Base-by-base conservation (phyloP, 2,888 invertebrate species). In the Yponomeuta cagnagella region DNA sequence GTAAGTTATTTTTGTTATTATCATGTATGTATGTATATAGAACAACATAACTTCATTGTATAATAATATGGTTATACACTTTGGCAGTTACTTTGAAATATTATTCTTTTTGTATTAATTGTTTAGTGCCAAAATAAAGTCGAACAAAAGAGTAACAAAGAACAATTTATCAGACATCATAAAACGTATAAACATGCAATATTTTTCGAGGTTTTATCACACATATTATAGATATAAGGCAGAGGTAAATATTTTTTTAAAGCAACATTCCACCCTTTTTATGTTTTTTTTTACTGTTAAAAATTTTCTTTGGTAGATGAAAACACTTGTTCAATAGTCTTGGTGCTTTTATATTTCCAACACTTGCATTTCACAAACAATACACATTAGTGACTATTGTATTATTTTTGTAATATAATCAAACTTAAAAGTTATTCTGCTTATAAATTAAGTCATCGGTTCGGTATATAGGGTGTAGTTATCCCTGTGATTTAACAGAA, bases 401-500 rank as follows among this genome's bases (percentile, higher is more conserved):
- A 48, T 31, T 69, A 66, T 58, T 10, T 58, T 69, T 31, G 31
- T 43, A 12, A 43, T 71, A 48, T 31, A 58, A 65, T 52, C 43
- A 33, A n/a, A 58, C 37, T 43, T 58, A 58, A 58, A 58, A 23
- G 30, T 52, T 68, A 30, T 52, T 31, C n/a, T 52, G 69, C 69
- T 69, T 69, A 63, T 58, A 10, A 63, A 63, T 69, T 69, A 63
- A n/a, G 63, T 63, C 75, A 79, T 80, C 78, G 83, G 82, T 83
- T 81, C 82, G 84, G 84, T 80, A 76, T 75, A 75, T 43, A 68
- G 78, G 77, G 79, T 77, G 79, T 77, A 74, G 12, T 33, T 69
- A 69, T 69, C 74, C 77, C 75, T 77, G 77, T 74, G 73, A 76
- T 76, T 75, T 75, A 73, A 73, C 70, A 67, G 74, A 75, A 77